Base-by-base conservation (phyloP, 2,797 vertebrate species). In the Acrocephalus scirpaceus region DNA sequence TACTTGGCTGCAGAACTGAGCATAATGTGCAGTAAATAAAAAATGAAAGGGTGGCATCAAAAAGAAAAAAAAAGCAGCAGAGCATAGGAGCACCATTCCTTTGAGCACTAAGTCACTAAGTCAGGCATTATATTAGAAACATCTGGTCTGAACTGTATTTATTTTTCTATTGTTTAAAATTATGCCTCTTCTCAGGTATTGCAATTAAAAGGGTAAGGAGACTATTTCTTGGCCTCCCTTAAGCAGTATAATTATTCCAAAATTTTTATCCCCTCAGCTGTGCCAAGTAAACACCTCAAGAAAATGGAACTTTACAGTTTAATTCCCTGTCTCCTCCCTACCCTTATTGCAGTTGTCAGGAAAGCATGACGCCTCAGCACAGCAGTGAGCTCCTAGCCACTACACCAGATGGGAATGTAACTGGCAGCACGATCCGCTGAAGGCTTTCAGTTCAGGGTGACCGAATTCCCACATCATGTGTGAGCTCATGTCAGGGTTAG, bases 311-410 rank as follows among this genome's bases (percentile, higher is more conserved):
- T 88, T 89, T 56, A 77, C 21, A 42, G 44, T 70, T 85, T 58
- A 70, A 72, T 48, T 66, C 34, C 27, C 25, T 32, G 38, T 54
- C 27, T 72, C 67, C 75, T 88, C 30, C 58, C 19, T 50, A 90
- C 9, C 8, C 78, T 50, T 86, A 73, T 2, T 79, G 45, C 32
- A 67, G 29, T 58, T 78, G 40, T 74, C 66, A 90, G 69, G 44
- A 36, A 62, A 75, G 50, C 0, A 0, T 51, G 71, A 79, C 0
- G 0, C 8, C 30, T 56, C 50, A 88, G 48, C 58, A 83, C 2
- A 5, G 22, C 65, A 51, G 51, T 5, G 4, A 65, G 50, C 65
- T 72, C 67, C 53, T 51, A 89, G 81, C 9, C 50, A 29, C 36
- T 22, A 9, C 56, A 71, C 32, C 72, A 36, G 48, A 44, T 13